These are phyloP conservation scores for Lutjanus erythropterus DNA, from an alignment of 2,113 vertebrate species.

Conservation along the genomic window DNA sequence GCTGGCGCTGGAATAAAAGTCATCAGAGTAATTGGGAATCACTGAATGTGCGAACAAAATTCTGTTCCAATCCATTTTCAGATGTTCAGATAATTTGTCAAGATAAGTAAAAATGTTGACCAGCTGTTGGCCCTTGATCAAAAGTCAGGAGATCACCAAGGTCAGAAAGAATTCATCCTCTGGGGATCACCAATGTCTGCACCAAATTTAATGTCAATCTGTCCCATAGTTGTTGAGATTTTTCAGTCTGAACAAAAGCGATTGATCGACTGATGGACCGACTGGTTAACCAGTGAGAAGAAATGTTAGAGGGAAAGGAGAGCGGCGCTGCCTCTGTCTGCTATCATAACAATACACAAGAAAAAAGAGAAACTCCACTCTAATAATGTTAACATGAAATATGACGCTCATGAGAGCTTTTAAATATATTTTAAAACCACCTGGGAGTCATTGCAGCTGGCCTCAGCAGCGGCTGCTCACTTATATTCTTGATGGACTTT, in stretches of 20 bases:
- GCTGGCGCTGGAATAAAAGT: neutral
- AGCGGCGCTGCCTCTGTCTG: neutral
- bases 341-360: neutral
- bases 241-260: neutral
- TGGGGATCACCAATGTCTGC: neutral
- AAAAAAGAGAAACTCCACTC: neutral
- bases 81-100: no score
- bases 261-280: neutral
- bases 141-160: neutral
- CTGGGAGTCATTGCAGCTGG: neutral
- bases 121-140: neutral
- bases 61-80: no score
- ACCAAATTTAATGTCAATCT: neutral
- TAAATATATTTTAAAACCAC: neutral
- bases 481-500: slow-evolving; percentile 1
- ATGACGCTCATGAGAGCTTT: neutral
- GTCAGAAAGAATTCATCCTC: neutral
- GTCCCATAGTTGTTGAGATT: neutral
- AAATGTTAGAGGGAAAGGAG: neutral
- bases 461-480: neutral
- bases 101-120: no score
- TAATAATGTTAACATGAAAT: neutral
- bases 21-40: no score
- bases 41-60: no score
- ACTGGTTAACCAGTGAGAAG: neutral